These are phyloP conservation scores for Chymomyza caudatula DNA, from an alignment of 2,888 invertebrate species.

Conservation along the genomic window DNA sequence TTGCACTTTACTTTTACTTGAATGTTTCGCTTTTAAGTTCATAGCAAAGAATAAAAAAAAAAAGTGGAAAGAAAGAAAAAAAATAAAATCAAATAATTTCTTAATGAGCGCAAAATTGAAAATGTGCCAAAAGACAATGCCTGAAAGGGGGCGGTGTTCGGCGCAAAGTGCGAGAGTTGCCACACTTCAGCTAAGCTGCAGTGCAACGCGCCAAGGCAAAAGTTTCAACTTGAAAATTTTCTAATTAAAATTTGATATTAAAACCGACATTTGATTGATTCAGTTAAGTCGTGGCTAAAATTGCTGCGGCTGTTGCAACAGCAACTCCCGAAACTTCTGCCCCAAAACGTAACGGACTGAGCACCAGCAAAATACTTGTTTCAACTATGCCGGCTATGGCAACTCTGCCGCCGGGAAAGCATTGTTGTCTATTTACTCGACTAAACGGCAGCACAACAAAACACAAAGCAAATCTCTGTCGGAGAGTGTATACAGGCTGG, in stretches of 20 bases:
- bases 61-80: slow-evolving; percentile 1
- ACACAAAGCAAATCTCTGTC: background rate
- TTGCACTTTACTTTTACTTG: slow-evolving; percentile 36
- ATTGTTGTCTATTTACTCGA: slow-evolving; percentile 64
- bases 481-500: slow-evolving; percentile 16
- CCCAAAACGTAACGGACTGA: background rate
- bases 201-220: background rate
- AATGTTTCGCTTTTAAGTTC: slow-evolving; percentile 32
- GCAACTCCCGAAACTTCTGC: background rate
- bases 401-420: slow-evolving; percentile 30
- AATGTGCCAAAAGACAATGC: slow-evolving; percentile 15
- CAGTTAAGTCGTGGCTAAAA: slow-evolving; percentile 35
- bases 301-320: slow-evolving; percentile 10
- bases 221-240: slow-evolving; percentile 41
- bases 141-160: background rate
- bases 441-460: slow-evolving; percentile 63
- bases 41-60: slow-evolving; percentile 13
- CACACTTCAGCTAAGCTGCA: background rate
- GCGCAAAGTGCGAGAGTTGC: too few relatives aligned
- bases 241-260: slow-evolving; percentile 65
- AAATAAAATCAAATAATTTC: slow-evolving; percentile 53
- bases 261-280: slow-evolving; percentile 67
- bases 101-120: slow-evolving; percentile 55
- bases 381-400: slow-evolving; percentile 54
- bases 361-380: slow-evolving; percentile 57